Percentiles rank a stretch among this genome's conserved stretches.
Evolutionary conservation across 2,888 invertebrate genomes (phyloP).

Genomic region (Archaeoteleia sp.): DNA sequence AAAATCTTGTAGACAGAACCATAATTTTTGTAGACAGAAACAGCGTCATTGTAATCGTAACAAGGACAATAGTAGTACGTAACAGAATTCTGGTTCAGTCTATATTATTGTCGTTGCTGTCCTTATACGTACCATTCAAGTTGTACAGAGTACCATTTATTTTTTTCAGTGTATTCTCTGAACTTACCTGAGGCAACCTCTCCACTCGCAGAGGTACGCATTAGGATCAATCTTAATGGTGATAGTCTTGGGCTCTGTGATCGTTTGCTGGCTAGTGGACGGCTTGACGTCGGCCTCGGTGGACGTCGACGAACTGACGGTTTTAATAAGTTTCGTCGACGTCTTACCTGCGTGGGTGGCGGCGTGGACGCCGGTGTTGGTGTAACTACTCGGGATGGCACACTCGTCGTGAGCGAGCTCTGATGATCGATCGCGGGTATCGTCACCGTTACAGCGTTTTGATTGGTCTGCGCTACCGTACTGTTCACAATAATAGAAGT

Average conservation of each 20-base stretch:
- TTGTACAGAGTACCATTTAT: too few species aligned
- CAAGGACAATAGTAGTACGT: too few species aligned
- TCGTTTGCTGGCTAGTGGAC: conserved; percentile 59
- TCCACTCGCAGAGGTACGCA: conserved; percentile 90
- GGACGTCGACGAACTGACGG: conserved; percentile 65
- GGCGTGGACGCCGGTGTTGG: conserved; percentile 72
- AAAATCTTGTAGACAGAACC: too few species aligned
- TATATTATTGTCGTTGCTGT: too few species aligned
- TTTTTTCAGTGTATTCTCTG: too few species aligned
- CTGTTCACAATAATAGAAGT: conserved; percentile 70
- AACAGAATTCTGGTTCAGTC: too few species aligned
- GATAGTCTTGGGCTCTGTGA: conserved; percentile 68
- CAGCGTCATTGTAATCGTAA: too few species aligned
- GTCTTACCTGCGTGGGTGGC: conserved; percentile 70
- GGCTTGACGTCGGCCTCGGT: conserved; percentile 61
- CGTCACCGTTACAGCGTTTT: conserved; percentile 67
- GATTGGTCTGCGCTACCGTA: conserved; percentile 65
- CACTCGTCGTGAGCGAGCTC: conserved; percentile 63
- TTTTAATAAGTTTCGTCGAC: conserved; percentile 62
- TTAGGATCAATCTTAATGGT: conserved; percentile 73
- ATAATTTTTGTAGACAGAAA: too few species aligned
- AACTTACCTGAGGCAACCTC: conserved; percentile 83
- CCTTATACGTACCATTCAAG: too few species aligned
- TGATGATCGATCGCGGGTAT: conserved; percentile 70
- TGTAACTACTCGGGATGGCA: conserved; percentile 69